Evolutionary conservation across 2,113 vertebrate species (phyloP).

Genomic region (Australoheros scitulus): DNA sequence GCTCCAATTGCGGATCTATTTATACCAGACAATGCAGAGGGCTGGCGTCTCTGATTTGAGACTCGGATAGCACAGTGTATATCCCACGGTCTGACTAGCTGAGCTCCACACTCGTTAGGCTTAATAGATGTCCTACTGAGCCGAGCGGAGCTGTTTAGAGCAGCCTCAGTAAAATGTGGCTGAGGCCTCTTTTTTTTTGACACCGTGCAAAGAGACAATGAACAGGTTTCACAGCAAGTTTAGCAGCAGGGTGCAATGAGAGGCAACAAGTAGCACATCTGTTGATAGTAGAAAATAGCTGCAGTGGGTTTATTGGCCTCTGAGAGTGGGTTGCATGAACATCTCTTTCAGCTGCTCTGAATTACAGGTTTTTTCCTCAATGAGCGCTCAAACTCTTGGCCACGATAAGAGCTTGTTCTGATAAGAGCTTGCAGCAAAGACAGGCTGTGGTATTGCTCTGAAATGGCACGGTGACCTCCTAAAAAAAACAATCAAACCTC

Average conservation of each 20-base stretch:
- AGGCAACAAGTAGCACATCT: constrained; percentile 67
- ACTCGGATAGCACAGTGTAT: constrained; percentile 23
- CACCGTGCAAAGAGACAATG: constrained; percentile 16
- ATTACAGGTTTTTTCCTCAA: background rate
- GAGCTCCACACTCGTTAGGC: constrained; percentile 56
- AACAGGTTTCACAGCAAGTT: constrained; percentile 35
- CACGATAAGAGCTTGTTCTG: background rate
- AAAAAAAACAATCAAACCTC: background rate
- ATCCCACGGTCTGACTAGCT: constrained; percentile 52
- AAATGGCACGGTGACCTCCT: background rate
- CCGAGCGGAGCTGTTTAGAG: constrained; percentile 10
- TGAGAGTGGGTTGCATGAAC: background rate
- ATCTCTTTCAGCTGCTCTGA: background rate
- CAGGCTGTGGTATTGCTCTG: constrained; percentile 13
- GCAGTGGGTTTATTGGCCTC: constrained; percentile 31
- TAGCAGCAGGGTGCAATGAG: constrained; percentile 24
- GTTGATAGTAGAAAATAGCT: constrained; percentile 39
- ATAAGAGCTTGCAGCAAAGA: background rate
- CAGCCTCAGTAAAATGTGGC: constrained; percentile 1
- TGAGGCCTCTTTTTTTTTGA: background rate
- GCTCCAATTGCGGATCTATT: constrained; percentile 71
- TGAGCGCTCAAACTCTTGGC: background rate
- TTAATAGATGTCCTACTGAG: constrained; percentile 62
- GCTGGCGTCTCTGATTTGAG: constrained; percentile 63
- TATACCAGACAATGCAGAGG: constrained; percentile 70